Percentiles rank a stretch among this genome's conserved stretches.
phyloP scores from a whole-genome alignment of 2,888 invertebrate species.

The Campoplex capitator region DNA sequence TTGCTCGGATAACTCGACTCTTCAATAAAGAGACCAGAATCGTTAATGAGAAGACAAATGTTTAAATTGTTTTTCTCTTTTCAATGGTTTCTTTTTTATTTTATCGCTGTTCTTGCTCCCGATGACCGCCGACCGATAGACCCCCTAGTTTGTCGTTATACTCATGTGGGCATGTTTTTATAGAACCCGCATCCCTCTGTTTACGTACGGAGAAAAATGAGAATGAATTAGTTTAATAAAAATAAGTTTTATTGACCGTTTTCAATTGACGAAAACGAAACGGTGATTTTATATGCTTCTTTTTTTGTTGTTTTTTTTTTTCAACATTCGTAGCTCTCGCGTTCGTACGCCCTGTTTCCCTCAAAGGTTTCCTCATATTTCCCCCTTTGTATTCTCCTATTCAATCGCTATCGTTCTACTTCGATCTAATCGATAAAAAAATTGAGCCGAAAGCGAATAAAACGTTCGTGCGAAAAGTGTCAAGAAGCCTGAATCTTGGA shows the following conservation, averaged over 20 bases:
- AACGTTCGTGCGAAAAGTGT: neutral
- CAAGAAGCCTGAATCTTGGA: neutral
- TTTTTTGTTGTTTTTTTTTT: neutral
- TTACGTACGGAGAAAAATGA: neutral
- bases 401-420: neutral
- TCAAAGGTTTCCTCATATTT: neutral
- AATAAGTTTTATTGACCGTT: neutral
- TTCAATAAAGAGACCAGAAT: neutral
- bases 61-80: neutral
- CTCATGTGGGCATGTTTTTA: neutral
- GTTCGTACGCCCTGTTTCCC: neutral
- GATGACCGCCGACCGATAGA: constrained; percentile 6
- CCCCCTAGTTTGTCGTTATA: neutral
- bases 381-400: neutral
- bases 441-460: neutral
- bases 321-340: neutral
- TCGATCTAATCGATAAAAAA: neutral
- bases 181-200: neutral
- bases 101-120: neutral
- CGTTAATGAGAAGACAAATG: constrained; percentile 3
- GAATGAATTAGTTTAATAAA: neutral
- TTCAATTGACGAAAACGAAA: neutral
- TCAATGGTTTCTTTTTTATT: neutral
- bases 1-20: neutral
- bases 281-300: neutral